phyloP scores from a whole-genome alignment of 2,797 vertebrate species.

The Neoniphon sammara region DNA sequence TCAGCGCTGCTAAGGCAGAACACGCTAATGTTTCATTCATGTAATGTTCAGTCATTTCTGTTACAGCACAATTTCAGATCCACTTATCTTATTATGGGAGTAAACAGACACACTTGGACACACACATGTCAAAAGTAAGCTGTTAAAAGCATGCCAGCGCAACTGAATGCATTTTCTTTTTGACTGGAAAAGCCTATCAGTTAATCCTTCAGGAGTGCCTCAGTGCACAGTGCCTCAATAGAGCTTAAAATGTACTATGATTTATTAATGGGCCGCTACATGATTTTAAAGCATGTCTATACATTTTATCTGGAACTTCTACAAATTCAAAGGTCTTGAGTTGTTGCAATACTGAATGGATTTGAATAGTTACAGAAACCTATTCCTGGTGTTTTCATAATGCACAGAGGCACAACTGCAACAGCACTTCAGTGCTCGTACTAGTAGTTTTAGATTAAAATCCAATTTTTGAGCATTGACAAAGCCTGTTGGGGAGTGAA shows the following conservation, averaged over 20 bases:
- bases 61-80: neutral
- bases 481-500: too few species aligned
- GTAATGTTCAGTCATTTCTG: neutral
- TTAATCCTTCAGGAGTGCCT: neutral
- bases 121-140: neutral
- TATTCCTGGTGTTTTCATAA: neutral
- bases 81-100: neutral
- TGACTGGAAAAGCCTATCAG: neutral
- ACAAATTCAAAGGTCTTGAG: neutral
- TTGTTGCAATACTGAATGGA: neutral
- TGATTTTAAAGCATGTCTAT: neutral
- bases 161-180: neutral
- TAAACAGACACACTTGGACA: neutral
- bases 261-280: neutral
- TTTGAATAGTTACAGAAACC: neutral
- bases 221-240: neutral
- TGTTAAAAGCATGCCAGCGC: too few species aligned
- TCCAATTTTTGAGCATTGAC: too few species aligned
- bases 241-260: neutral
- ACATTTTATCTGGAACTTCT: neutral
- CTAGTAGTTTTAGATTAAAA: too few species aligned
- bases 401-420: too few species aligned
- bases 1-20: neutral
- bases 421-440: too few species aligned
- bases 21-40: neutral